Evolutionary conservation across 2,113 vertebrate genomes (phyloP).

Genomic region (Chamaea fasciata): DNA sequence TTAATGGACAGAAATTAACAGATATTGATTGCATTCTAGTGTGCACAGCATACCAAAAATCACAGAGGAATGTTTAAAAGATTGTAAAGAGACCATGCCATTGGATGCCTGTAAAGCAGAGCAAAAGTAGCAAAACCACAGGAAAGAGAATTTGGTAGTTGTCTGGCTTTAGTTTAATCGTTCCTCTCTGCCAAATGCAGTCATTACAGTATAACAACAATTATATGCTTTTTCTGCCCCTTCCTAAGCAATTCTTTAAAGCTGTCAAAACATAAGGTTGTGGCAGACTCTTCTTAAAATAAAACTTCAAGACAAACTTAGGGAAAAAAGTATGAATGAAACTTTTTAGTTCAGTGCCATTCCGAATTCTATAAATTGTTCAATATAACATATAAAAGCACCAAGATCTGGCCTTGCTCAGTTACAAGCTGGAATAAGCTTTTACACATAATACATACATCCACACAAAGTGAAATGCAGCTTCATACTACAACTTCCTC

Average conservation of each 20-base stretch:
- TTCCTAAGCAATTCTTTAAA: conserved; percentile 58
- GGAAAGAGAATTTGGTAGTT: conserved; percentile 38
- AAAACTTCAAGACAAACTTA: not conserved
- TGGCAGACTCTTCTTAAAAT: not conserved
- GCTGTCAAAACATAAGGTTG: conserved; percentile 31
- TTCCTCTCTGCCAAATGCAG: conserved; percentile 11
- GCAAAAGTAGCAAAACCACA: conserved; percentile 17
- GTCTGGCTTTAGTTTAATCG: not conserved
- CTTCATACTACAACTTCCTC: not conserved
- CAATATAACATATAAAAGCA: not conserved
- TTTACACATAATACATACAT: not conserved
- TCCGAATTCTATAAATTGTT: conserved; percentile 1
- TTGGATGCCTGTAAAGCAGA: conserved; percentile 10
- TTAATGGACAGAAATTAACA: conserved; percentile 81
- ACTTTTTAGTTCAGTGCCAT: not conserved
- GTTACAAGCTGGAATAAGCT: not conserved
- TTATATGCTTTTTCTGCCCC: conserved; percentile 40
- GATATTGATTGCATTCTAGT: conserved; percentile 78
- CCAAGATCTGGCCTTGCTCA: not conserved
- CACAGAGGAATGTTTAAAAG: conserved; percentile 38
- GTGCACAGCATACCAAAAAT: conserved; percentile 68
- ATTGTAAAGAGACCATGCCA: not conserved
- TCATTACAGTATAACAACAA: conserved; percentile 7
- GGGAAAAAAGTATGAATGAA: not conserved
- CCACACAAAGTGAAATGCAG: not conserved